Evolutionary conservation across 2,797 vertebrate species (phyloP).

Genomic region (Typhlichthys eigenmanni): DNA sequence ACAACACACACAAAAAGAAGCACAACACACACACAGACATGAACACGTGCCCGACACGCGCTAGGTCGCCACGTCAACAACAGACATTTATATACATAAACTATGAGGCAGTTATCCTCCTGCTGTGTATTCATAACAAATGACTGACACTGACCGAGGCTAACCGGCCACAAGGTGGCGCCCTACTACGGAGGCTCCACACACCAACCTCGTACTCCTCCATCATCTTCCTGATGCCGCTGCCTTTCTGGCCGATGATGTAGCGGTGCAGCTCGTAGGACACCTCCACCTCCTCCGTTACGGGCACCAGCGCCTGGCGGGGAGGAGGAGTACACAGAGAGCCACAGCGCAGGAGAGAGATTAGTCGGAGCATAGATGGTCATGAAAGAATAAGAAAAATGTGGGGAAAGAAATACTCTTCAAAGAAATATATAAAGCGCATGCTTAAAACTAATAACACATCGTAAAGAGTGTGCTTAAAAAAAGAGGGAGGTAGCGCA

Average conservation of each 20-base stretch:
- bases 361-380: too few species aligned
- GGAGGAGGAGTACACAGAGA: neutral
- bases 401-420: too few species aligned
- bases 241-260: slow-evolving; percentile 85
- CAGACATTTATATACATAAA: neutral
- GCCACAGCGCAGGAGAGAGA: neutral
- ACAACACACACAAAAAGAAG: neutral
- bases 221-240: slow-evolving; percentile 85
- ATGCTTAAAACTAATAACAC: too few species aligned
- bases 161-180: slow-evolving; percentile 24
- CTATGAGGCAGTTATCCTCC: too few species aligned
- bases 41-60: neutral
- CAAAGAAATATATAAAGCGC: too few species aligned
- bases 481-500: too few species aligned
- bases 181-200: neutral
- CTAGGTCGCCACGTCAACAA: neutral
- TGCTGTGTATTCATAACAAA: too few species aligned
- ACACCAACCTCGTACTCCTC: slow-evolving; percentile 80
- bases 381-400: too few species aligned
- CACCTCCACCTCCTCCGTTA: slow-evolving; percentile 78
- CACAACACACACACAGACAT: neutral
- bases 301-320: slow-evolving; percentile 77
- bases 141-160: neutral
- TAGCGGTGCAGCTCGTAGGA: slow-evolving; percentile 81
- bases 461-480: too few species aligned